These are phyloP conservation scores for Artibeus lituratus DNA, from an alignment of 2,797 vertebrate genomes.

Conservation along the genomic window DNA sequence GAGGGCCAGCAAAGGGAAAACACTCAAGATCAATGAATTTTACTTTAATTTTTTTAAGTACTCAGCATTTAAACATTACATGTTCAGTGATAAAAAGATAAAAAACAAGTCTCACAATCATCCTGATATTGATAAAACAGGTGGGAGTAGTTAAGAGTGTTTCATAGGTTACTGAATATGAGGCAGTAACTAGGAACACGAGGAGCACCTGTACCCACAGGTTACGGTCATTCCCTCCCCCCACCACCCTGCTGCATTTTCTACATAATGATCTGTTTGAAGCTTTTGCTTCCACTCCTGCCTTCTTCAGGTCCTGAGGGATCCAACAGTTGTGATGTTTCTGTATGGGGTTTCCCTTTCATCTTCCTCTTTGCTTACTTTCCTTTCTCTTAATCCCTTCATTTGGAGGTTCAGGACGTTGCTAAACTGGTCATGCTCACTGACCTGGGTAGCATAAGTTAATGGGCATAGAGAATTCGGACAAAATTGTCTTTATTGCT, in stretches of 20 bases:
- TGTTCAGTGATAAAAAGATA: neutral
- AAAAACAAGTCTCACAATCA: neutral
- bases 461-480: neutral
- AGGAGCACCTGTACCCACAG: neutral
- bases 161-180: conserved; percentile 3
- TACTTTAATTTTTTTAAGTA: neutral
- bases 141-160: neutral
- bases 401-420: neutral
- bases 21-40: conserved; percentile 26
- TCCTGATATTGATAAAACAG: neutral
- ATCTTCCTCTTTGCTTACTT: neutral
- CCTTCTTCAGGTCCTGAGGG: neutral
- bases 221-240: too few relatives aligned
- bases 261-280: neutral
- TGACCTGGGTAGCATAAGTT: neutral
- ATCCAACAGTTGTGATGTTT: neutral
- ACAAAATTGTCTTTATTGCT: neutral
- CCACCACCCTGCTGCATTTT: neutral
- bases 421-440: neutral
- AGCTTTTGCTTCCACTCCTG: neutral
- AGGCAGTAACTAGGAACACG: neutral
- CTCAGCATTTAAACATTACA: neutral
- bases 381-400: neutral
- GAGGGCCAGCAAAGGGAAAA: conserved; percentile 17
- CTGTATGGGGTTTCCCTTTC: neutral